These are phyloP conservation scores for Betta splendens DNA, from an alignment of 2,797 vertebrate genomes.

Conservation along the genomic window DNA sequence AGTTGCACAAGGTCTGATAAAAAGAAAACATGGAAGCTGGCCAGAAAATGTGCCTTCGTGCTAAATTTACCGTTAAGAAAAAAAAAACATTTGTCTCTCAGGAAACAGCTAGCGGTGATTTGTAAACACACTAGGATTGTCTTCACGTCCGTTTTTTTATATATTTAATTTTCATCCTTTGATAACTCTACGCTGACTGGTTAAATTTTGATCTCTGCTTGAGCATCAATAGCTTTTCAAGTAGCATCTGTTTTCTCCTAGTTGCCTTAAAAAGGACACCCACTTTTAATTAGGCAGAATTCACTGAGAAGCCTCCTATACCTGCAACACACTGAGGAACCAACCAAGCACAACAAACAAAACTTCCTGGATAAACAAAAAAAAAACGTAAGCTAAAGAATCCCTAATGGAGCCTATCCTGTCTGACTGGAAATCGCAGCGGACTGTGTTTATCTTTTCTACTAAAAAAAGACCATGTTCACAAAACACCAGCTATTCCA, in stretches of 20 bases:
- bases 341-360: conserved; percentile 1
- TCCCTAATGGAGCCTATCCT: conserved; percentile 2
- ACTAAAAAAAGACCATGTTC: not conserved
- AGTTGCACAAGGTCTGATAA: conserved; percentile 7
- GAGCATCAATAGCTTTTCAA: conserved; percentile 19
- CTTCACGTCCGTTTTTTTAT: not conserved
- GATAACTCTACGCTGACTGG: not conserved
- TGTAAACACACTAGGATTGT: conserved; percentile 8
- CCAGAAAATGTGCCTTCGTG: not conserved
- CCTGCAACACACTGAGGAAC: not conserved
- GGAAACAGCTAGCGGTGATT: not conserved
- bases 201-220: conserved; percentile 5
- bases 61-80: conserved; percentile 4
- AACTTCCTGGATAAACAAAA: conserved; percentile 13
- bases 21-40: conserved; percentile 4
- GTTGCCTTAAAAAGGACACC: conserved; percentile 19
- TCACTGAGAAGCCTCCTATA: conserved; percentile 2
- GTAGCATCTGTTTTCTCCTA: conserved; percentile 9
- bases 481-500: too few relatives aligned
- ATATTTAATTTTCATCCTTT: not conserved
- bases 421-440: conserved; percentile 22
- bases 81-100: not conserved
- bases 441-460: conserved; percentile 5
- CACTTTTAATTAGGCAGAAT: conserved; percentile 8
- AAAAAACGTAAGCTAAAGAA: conserved; percentile 19